A percentile compares a stretch with the other conserved stretches of the same genome.
Conservation (phyloP, 30 jellyfish, hydroid and myxozoan genomes). For the Sanderia malayensis region DNA sequence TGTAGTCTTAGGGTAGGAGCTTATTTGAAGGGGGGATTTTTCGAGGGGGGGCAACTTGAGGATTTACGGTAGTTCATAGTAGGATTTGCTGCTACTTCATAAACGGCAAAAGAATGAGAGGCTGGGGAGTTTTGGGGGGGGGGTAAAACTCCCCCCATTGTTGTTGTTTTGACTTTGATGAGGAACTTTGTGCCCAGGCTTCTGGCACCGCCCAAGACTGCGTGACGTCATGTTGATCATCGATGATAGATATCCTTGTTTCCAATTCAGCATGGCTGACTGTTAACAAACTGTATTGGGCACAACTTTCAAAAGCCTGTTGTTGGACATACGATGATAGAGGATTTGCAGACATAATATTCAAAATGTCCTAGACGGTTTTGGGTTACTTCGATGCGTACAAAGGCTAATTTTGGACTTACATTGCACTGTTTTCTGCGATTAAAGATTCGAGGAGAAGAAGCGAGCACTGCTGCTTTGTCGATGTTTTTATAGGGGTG, state of each 20-base stretch:
- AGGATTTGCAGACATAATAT: background rate
- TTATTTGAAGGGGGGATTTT: too few species aligned
- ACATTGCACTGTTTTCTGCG: background rate
- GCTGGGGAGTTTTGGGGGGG: too few species aligned
- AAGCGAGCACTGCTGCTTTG: slow-evolving; percentile 4
- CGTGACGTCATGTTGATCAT: slow-evolving; percentile 44
- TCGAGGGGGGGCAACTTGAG: too few species aligned
- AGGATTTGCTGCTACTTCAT: too few species aligned
- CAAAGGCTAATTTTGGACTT: background rate
- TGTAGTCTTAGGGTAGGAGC: too few species aligned
- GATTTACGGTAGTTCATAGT: too few species aligned
- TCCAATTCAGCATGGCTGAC: slow-evolving; percentile 35
- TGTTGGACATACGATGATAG: background rate
- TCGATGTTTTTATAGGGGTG: slow-evolving; percentile 60
- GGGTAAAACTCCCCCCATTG: too few species aligned
- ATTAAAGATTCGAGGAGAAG: background rate
- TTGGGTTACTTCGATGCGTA: background rate
- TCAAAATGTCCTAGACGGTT: background rate
- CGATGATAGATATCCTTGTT: background rate
- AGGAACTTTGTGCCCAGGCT: slow-evolving; percentile 73
- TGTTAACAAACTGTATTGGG: too few species aligned
- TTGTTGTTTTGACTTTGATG: too few species aligned
- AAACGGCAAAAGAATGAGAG: too few species aligned
- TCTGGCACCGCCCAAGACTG: slow-evolving; percentile 40
- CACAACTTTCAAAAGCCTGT: background rate